These are phyloP conservation scores for Tilapia sparmanii DNA, from an alignment of 2,113 vertebrate genomes.

Conservation along the genomic window DNA sequence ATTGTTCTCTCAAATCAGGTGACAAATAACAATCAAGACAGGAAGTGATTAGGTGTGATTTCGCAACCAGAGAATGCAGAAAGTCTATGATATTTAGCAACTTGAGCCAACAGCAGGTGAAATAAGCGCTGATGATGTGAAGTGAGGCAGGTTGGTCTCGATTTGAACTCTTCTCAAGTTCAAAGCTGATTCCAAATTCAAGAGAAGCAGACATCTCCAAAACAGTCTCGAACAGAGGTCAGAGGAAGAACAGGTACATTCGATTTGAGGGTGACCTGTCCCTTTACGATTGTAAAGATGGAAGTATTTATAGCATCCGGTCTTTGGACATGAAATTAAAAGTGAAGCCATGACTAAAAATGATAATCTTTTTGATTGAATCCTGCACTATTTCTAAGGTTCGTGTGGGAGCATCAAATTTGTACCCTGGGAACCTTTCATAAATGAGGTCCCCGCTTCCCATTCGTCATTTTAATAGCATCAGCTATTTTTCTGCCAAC, in stretches of 20 bases:
- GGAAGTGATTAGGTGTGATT: not conserved
- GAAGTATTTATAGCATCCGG: not conserved
- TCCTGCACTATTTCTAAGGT: not conserved
- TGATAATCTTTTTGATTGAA: not conserved
- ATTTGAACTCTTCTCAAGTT: not conserved
- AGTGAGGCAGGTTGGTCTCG: not conserved
- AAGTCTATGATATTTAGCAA: not conserved
- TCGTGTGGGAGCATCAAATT: slow-evolving; percentile 3
- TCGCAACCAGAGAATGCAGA: not conserved
- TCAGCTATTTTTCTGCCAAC: slow-evolving; percentile 30
- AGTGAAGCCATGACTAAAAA: not conserved
- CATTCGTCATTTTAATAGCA: slow-evolving; percentile 55
- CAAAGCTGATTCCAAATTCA: not conserved
- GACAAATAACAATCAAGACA: not conserved
- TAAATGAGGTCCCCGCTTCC: slow-evolving; percentile 46
- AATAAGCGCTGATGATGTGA: not conserved
- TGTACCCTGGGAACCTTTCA: slow-evolving; percentile 27
- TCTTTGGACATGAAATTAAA: not conserved
- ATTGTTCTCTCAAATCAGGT: not conserved
- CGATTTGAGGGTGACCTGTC: not conserved
- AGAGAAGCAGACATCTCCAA: not conserved
- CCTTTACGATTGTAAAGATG: not conserved
- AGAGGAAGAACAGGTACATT: not conserved
- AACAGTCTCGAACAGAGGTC: not conserved
- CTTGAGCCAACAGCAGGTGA: not conserved